Evolutionary conservation across 2,888 invertebrate species (phyloP).

Genomic region (Pyrochroa serraticornis): DNA sequence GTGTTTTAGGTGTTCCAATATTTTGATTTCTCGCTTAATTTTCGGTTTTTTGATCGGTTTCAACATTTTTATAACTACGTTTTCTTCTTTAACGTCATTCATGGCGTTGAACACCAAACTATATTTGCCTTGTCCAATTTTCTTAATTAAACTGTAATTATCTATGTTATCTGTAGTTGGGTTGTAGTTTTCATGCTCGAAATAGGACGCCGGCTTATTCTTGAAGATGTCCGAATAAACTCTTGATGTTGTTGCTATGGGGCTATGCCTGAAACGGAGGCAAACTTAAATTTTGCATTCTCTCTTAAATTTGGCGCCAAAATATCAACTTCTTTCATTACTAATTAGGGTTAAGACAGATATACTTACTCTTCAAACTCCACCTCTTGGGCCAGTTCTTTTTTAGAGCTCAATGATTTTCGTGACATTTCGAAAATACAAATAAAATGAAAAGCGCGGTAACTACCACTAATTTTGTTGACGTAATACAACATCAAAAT

Average conservation of each 20-base stretch:
- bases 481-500: no score
- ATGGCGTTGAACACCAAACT: slow-evolving; percentile 56
- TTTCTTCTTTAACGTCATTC: slow-evolving; percentile 47
- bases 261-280: slow-evolving; percentile 6
- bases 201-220: slow-evolving; percentile 50
- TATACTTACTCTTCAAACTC: no score
- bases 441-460: no score
- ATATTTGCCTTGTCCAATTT: slow-evolving; percentile 57
- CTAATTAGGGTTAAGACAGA: no score
- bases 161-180: slow-evolving; percentile 49
- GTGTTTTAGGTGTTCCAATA: slow-evolving; percentile 53
- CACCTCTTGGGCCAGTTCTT: no score
- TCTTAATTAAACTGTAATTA: slow-evolving; percentile 49
- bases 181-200: slow-evolving; percentile 52
- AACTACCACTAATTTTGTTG: no score
- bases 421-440: no score
- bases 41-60: slow-evolving; percentile 56
- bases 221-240: slow-evolving; percentile 52
- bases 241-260: slow-evolving; percentile 44
- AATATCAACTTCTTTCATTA: no score
- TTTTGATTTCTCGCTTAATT: slow-evolving; percentile 56
- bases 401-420: no score
- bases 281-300: neutral
- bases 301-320: no score
- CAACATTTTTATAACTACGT: slow-evolving; percentile 54